Evolutionary conservation across 2,888 invertebrate genomes (phyloP).

Genomic region (Ptychoptera contaminata): DNA sequence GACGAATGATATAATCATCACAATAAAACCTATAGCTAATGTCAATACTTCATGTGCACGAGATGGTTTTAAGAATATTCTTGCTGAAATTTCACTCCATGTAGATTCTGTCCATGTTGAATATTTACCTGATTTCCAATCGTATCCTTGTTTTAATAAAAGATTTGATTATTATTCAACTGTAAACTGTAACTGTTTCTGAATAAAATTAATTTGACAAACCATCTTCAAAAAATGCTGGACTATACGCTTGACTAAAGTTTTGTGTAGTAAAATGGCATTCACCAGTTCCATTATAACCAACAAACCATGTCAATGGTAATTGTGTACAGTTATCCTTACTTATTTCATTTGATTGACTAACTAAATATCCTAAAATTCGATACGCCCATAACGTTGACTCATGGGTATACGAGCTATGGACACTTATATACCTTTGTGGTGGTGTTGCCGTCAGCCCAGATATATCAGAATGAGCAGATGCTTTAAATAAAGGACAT

Average conservation of each 20-base stretch:
- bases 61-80: constrained; percentile 60
- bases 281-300: constrained; percentile 46
- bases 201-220: no score
- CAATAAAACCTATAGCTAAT: constrained; percentile 24
- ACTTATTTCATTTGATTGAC: constrained; percentile 17
- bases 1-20: constrained; percentile 27
- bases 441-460: constrained; percentile 23
- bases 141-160: constrained; percentile 53
- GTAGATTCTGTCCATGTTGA: constrained; percentile 84
- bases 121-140: constrained; percentile 58
- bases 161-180: no score
- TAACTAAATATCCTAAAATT: constrained; percentile 24
- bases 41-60: constrained; percentile 25
- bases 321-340: constrained; percentile 32
- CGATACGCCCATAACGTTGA: constrained; percentile 27
- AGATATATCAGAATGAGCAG: constrained; percentile 36
- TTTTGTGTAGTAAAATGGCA: constrained; percentile 62
- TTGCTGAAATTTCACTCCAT: constrained; percentile 57
- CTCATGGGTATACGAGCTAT: constrained; percentile 21
- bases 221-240: constrained; percentile 66
- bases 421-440: constrained; percentile 27
- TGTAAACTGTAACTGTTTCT: no score
- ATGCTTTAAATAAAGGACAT: constrained; percentile 47
- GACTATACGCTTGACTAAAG: constrained; percentile 58
- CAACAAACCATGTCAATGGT: constrained; percentile 45